Base-by-base conservation (phyloP, 2,113 vertebrate species). In the Odontesthes bonariensis region DNA sequence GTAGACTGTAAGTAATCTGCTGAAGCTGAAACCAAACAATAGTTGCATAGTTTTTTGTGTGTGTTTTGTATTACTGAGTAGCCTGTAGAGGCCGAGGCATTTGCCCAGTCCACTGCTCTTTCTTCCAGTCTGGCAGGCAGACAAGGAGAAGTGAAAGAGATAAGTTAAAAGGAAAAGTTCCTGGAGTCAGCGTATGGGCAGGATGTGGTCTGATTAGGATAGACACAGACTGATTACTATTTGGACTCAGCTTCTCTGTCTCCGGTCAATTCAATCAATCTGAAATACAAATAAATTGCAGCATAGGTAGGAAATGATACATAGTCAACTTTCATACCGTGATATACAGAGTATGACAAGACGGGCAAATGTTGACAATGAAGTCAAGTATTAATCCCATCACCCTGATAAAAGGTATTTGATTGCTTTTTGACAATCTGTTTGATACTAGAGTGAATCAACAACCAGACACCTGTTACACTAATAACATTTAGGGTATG, bases 41-140 rank as follows among this genome's bases (percentile, higher is more conserved):
- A 73, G 73, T 5, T 13, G 3, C 32, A 68, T 55, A 6, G 40
- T 56, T 52, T 56, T 64, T 32, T 47, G 14, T 33, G 22, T 27
- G 64, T 63, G 75, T 64, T 58, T 40, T 67, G 53, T 86, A 64
- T 19, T 63, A 81, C 53, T 75, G 76, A 82, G 73, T 81, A 47
- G 63, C 68, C 70, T 62, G 61, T 23, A 51, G 82, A 72, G 77
- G 72, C 60, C 13, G 22, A 83, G 69, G 46, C 69, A 75, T 81
- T 88, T 88, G 79, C 69, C 79, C 79, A 88, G 79, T 73, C 69
- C 68, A 67, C 44, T 84, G 84, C 80, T 87, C 84, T 85, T 87
- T 80, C 80, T 89, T 88, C 86, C 86, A 86, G 83, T 83, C 89
- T 88, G 87, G 84, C 89, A 78, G 82, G 70, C 83, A 80, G 77